A percentile compares a stretch with the other conserved stretches of the same genome.
Evolutionary conservation across 2,113 vertebrate species (phyloP).

Genomic region (Lophochroa leadbeateri): DNA sequence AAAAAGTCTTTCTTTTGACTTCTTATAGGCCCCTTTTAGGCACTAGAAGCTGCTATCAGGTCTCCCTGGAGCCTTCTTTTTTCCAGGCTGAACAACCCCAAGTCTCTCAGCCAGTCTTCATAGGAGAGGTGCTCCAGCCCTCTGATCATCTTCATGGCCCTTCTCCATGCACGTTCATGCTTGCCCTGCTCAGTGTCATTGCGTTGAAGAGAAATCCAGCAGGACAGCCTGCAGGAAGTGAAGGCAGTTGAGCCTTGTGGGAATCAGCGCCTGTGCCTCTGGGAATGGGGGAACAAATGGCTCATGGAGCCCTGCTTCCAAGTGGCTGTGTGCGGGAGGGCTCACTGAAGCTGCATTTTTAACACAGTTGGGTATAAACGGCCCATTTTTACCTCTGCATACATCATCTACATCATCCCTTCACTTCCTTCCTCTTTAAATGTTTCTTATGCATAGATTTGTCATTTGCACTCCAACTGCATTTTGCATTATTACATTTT

Average conservation of each 20-base stretch:
- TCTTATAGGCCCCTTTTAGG: neutral
- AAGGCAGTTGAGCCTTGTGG: neutral
- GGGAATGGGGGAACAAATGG: neutral
- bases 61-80: neutral
- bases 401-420: conserved; percentile 40
- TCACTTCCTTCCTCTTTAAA: conserved; percentile 61
- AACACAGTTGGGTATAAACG: conserved; percentile 20
- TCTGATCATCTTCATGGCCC: neutral
- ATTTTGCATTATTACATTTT: conserved; percentile 72
- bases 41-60: neutral
- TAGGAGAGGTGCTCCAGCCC: neutral
- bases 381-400: conserved; percentile 56
- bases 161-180: neutral
- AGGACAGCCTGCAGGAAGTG: neutral
- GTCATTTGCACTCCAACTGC: conserved; percentile 50
- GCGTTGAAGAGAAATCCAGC: neutral
- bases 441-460: conserved; percentile 59
- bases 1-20: neutral
- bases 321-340: neutral
- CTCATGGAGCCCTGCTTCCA: neutral
- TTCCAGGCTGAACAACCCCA: neutral
- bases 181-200: neutral
- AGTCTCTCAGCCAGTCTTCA: neutral
- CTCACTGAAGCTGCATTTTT: neutral
- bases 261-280: neutral